phyloP scores from a whole-genome alignment of 1,140 invertebrate species.

The Tachypleus tridentatus region DNA sequence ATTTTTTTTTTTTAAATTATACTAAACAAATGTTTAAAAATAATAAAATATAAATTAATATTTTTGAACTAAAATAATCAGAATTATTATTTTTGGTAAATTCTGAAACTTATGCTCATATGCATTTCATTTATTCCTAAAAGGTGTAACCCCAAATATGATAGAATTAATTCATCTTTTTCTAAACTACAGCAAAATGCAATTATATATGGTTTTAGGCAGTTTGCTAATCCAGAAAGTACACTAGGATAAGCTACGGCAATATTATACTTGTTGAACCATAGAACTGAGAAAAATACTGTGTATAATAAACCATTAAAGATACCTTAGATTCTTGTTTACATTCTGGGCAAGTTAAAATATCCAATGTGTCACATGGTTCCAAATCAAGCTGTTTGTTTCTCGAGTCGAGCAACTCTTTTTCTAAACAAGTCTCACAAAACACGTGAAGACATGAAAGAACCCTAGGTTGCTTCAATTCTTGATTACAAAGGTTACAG shows the following conservation, averaged over 20 bases:
- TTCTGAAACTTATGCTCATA: no score
- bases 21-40: no score
- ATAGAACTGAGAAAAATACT: no score
- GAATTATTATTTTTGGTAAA: no score
- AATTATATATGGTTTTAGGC: background rate
- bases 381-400: conserved; percentile 22
- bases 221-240: background rate
- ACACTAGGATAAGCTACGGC: background rate
- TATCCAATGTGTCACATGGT: no score
- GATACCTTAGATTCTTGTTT: conserved; percentile 63
- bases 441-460: conserved; percentile 85
- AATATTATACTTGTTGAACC: background rate
- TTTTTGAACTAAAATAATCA: no score
- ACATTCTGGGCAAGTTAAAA: conserved; percentile 54
- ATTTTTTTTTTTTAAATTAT: no score
- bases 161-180: background rate
- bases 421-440: conserved; percentile 75
- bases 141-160: background rate
- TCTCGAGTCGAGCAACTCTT: conserved; percentile 28
- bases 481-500: conserved; percentile 44
- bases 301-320: conserved; percentile 2
- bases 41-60: no score
- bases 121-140: no score
- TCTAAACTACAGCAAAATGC: background rate
- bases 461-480: conserved; percentile 63